Conservation (phyloP, 2,113 vertebrate species). For the Dendropsophus ebraccatus region DNA sequence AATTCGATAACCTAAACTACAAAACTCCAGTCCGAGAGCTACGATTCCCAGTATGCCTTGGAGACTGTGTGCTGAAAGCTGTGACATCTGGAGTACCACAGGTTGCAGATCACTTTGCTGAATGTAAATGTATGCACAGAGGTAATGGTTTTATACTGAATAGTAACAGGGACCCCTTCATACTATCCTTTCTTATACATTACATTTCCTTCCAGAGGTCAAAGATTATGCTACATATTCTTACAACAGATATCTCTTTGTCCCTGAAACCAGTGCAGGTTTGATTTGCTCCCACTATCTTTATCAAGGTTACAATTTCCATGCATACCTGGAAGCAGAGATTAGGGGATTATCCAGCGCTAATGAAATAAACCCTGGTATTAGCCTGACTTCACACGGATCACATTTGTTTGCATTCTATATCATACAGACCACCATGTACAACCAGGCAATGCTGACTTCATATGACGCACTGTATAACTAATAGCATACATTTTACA, state of each 20-base stretch:
- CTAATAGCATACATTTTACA: no score
- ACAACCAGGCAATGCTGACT: neutral
- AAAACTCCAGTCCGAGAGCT: no score
- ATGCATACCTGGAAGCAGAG: constrained; percentile 20
- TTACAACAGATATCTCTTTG: neutral
- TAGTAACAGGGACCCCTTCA: no score
- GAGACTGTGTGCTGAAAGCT: no score
- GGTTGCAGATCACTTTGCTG: no score
- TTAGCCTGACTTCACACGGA: neutral
- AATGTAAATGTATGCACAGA: no score
- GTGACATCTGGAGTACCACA: no score
- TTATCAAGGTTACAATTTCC: constrained; percentile 13
- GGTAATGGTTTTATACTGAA: no score
- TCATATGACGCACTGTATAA: neutral
- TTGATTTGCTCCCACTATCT: constrained; percentile 5
- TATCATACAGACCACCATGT: neutral
- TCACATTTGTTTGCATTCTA: neutral
- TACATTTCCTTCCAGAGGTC: neutral
- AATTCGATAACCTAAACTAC: no score
- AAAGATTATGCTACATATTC: neutral
- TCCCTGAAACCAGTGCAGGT: neutral
- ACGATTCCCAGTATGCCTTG: no score
- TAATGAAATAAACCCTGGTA: constrained; percentile 37
- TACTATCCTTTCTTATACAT: neutral
- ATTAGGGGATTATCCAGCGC: constrained; percentile 19